Conservation (phyloP, 2,888 invertebrate genomes). For the Himalopsyche anomala region DNA sequence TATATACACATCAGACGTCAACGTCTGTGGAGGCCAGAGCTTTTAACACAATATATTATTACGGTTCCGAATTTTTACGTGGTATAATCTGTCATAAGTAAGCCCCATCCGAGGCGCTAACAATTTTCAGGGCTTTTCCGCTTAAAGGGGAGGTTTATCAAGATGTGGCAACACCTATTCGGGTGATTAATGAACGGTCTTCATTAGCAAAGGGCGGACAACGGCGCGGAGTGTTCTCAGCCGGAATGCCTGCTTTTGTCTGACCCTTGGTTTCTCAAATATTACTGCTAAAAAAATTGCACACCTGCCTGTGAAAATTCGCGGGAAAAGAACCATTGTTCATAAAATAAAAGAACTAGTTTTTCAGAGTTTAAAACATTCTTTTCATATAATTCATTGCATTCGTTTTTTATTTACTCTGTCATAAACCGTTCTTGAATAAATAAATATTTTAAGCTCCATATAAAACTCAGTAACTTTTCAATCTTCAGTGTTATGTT, state of each 20-base stretch:
- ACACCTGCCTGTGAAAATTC: not conserved
- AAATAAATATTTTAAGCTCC: no score
- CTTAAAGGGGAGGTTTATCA: slow-evolving; percentile 19
- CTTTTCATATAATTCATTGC: no score
- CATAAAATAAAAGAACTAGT: not conserved
- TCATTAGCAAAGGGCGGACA: slow-evolving; percentile 9
- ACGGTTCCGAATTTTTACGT: not conserved
- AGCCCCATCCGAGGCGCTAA: slow-evolving; percentile 25
- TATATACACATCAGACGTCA: no score
- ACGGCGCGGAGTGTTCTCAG: not conserved
- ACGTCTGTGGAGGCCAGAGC: not conserved
- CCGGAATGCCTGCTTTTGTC: not conserved
- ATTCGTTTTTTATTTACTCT: no score
- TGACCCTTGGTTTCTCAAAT: slow-evolving; percentile 10
- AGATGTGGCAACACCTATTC: slow-evolving; percentile 23
- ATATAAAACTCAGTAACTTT: no score
- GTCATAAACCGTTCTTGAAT: no score
- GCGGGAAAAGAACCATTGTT: not conserved
- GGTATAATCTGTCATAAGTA: slow-evolving; percentile 20
- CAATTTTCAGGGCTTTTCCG: slow-evolving; percentile 31
- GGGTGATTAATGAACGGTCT: slow-evolving; percentile 22
- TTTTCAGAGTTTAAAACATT: no score
- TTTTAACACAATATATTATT: slow-evolving; percentile 11
- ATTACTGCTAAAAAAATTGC: not conserved
- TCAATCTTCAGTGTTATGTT: no score